Conservation (phyloP, 2,113 vertebrate species). For the Numenius arquata region DNA sequence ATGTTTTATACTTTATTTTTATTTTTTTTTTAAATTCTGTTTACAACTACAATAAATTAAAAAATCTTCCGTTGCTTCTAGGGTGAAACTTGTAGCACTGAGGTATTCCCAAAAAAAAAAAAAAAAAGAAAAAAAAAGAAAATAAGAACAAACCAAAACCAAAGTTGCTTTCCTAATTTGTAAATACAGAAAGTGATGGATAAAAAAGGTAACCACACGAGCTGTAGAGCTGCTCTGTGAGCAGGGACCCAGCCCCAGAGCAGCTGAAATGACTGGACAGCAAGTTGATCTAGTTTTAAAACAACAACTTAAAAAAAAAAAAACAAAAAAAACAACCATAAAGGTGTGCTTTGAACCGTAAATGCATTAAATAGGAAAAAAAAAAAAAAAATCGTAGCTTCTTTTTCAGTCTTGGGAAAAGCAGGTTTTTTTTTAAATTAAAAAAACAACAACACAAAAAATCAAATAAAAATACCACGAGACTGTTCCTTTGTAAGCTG, state of each 20-base stretch:
- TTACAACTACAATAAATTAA: slow-evolving; percentile 95
- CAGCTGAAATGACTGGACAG: slow-evolving; percentile 85
- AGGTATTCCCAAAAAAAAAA: slow-evolving; percentile 91
- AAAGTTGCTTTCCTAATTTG: slow-evolving; percentile 82
- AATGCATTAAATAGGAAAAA: slow-evolving; percentile 72
- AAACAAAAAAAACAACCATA: neutral
- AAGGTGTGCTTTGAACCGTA: slow-evolving; percentile 90
- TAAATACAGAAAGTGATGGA: slow-evolving; percentile 76
- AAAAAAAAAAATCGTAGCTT: slow-evolving; percentile 64
- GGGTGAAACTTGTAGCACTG: slow-evolving; percentile 91
- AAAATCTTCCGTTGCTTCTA: slow-evolving; percentile 85
- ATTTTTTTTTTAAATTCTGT: slow-evolving; percentile 80
- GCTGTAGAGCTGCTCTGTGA: neutral
- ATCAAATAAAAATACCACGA: slow-evolving; percentile 55
- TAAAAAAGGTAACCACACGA: slow-evolving; percentile 61
- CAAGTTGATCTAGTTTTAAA: slow-evolving; percentile 79
- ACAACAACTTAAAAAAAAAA: slow-evolving; percentile 53
- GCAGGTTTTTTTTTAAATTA: slow-evolving; percentile 63
- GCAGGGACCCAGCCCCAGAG: slow-evolving; percentile 29
- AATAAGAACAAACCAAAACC: slow-evolving; percentile 52
- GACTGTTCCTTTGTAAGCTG: slow-evolving; percentile 75
- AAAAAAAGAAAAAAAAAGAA: neutral
- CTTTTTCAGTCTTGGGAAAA: slow-evolving; percentile 74
- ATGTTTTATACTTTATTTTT: slow-evolving; percentile 82
- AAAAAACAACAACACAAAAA: slow-evolving; percentile 38